Evolutionary conservation across 2,888 invertebrate species (phyloP).

Genomic region (Portevinia maculata): DNA sequence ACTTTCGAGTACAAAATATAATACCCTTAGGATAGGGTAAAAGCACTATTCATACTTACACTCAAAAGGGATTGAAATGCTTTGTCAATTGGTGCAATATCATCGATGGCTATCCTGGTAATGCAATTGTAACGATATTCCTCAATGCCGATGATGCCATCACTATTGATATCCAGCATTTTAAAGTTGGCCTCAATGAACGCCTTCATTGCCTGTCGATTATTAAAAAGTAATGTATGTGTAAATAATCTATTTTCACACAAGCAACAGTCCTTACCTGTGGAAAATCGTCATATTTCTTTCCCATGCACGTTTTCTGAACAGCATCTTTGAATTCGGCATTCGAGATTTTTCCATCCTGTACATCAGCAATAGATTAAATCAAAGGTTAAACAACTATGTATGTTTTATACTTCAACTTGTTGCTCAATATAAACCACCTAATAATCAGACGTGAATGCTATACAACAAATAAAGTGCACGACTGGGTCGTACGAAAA

Average conservation of each 20-base stretch:
- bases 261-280: constrained; percentile 82
- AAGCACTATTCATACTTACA: constrained; percentile 86
- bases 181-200: constrained; percentile 93
- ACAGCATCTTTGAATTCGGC: constrained; percentile 93
- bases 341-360: constrained; percentile 92
- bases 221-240: neutral
- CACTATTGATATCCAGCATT: constrained; percentile 91
- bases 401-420: constrained; percentile 6
- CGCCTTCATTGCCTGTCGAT: constrained; percentile 88
- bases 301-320: constrained; percentile 90
- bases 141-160: constrained; percentile 90
- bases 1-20: constrained; percentile 7
- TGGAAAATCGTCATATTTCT: constrained; percentile 90
- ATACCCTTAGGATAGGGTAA: too few relatives aligned
- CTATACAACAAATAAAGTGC: neutral
- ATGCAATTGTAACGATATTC: constrained; percentile 93
- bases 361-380: constrained; percentile 75
- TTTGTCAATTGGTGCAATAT: constrained; percentile 89
- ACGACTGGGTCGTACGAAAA: constrained; percentile 11
- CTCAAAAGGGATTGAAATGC: constrained; percentile 90
- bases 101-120: constrained; percentile 90
- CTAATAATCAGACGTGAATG: constrained; percentile 13
- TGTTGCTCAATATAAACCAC: neutral
- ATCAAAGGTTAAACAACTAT: constrained; percentile 35
- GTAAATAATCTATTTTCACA: neutral